Base-by-base conservation (phyloP, 1,140 invertebrate species). In the Mya arenaria region DNA sequence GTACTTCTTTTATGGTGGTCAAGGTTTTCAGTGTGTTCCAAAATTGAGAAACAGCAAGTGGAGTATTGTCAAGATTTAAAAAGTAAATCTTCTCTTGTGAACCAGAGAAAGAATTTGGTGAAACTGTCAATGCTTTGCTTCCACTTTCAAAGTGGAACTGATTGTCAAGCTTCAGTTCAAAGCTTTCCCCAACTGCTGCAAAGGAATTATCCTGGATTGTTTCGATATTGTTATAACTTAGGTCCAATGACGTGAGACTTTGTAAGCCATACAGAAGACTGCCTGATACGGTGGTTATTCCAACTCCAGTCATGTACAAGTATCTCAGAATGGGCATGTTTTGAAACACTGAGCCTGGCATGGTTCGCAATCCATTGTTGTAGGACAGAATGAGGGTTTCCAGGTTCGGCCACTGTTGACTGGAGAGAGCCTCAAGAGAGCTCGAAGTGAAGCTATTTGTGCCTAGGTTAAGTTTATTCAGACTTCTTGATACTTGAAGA, bases 391-490 rank as follows among this genome's bases (percentile, higher is more conserved):
- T 97, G 73, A 98, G 93, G 17, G 98, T 95, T 94, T 95, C 84
- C 39, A 89, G 83, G 17, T 71, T 74, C 28, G 30, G 41, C 81
- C 86, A 87, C 36, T 68, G 39, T 28, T 80, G 68, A 19, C 28
- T 30, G 4, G 30, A 83, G 44, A 98, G 93, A 23, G 95, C 94
- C 84, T 94, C 95, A 77, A 99, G 95, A 1, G 97, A 97, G 55
- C 94, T 94, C 97, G 92, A 97, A 97, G 89, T 97, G 95, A 2
- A 96, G 95, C 97, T 93, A 94, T 99, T 99, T 90, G 98, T 98
- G 25, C 98, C 93, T 34, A 99, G 93, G 91, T 97, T 97, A 39
- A 99, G 94, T 0, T 97, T 98, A 90, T 96, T 98, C 17, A 99
- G 92, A 0, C 96, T 97, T 74, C 95, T 95, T 84, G 95, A 95